These are phyloP conservation scores for Heliconius cydno DNA, from an alignment of 2,888 invertebrate species.

Conservation along the genomic window DNA sequence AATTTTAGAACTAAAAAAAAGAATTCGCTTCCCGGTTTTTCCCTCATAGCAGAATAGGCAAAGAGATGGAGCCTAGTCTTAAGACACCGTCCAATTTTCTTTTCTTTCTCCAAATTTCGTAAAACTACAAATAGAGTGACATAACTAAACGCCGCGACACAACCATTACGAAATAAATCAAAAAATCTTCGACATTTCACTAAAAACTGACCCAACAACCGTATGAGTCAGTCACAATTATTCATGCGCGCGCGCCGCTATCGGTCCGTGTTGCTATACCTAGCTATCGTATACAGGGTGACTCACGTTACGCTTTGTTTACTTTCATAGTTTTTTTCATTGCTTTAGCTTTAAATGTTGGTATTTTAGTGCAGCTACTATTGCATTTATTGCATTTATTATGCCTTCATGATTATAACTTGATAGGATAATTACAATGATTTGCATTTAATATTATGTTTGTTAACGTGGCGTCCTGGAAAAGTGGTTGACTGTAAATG, in stretches of 20 bases:
- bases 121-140: too few relatives aligned
- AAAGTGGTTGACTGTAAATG: background rate
- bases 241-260: conserved; percentile 54
- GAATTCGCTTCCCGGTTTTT: too few relatives aligned
- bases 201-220: conserved; percentile 52
- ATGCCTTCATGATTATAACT: background rate
- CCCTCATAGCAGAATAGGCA: too few relatives aligned
- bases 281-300: conserved; percentile 36
- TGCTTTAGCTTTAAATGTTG: conserved; percentile 26
- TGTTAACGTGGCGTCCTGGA: background rate
- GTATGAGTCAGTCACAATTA: conserved; percentile 53
- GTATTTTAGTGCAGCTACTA: conserved; percentile 14
- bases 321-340: conserved; percentile 46
- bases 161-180: background rate
- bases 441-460: background rate
- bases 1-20: too few relatives aligned
- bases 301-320: conserved; percentile 50
- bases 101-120: too few relatives aligned
- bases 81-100: too few relatives aligned
- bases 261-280: conserved; percentile 35
- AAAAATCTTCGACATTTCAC: conserved; percentile 12
- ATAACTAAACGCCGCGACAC: background rate
- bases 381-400: conserved; percentile 17
- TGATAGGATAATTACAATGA: background rate
- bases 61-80: too few relatives aligned